Evolutionary conservation across 2,888 invertebrate genomes (phyloP), one percentile per base, ranked within the genome.

Genomic region (Physocephala rufipes): DNA sequence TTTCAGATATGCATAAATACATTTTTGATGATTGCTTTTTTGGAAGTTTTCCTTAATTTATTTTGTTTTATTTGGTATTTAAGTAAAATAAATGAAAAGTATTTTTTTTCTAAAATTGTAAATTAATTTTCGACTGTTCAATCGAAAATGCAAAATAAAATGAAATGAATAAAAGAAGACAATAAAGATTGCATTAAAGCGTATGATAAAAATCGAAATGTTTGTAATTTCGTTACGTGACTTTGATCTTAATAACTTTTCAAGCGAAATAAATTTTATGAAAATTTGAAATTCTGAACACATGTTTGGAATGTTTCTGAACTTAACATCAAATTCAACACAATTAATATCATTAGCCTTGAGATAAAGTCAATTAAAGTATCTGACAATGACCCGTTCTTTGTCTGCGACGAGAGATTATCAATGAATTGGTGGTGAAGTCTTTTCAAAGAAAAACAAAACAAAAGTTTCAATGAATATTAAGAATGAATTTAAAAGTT

Each of bases 281-380:
- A 45, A 43, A 28, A 65, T 65, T n/a, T 65, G 51, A 65, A 51
- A 65, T 65, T 51, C 65, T 30, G n/a, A 28, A n/a, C 65, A 53
- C 65, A 51, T 65, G 12, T 26, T 13, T 30, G 12, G 7, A 30
- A 65, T 28, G 16, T 49, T n/a, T 36, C 28, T 65, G 30, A 53
- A 51, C 28, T 51, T 49, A 49, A 47, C 49, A 64, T 49, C 43
- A 13, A 36, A 62, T 36, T 62, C 47, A 65, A 28, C 16, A 51
- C 49, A 65, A 65, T 51, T 45, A 49, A 16, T 21, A 53, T 26
- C 26, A 36, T 43, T 45, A 62, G 62, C 62, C 62, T 62, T 62
- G 62, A 43, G 43, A 62, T 45, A 21, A n/a, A n/a, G 62, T 36
- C 36, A 36, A 9, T 36, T 45, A 36, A 45, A 62, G 43, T 43